Conservation (phyloP, 1,140 invertebrate species). For the Saccostrea glomerata region DNA sequence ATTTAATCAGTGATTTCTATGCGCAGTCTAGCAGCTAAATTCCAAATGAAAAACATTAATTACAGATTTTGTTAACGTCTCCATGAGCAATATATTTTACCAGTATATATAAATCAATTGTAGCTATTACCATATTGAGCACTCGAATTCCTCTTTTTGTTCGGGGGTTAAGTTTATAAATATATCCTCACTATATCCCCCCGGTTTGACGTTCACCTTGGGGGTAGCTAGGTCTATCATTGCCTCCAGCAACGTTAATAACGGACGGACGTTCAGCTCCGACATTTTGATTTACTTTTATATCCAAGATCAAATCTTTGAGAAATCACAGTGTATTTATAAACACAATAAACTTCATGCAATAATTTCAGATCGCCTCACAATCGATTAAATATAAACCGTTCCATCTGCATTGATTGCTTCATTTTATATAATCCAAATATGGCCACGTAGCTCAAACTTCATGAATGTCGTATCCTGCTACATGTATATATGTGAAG, state of each 20-base stretch:
- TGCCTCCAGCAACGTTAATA: constrained; percentile 70
- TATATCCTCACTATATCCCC: constrained; percentile 73
- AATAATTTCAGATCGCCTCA: not conserved
- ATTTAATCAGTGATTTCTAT: too few relatives aligned
- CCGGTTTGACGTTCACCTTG: constrained; percentile 65
- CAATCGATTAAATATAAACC: not conserved
- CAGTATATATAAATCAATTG: not conserved
- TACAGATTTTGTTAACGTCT: too few relatives aligned
- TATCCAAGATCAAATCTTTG: not conserved
- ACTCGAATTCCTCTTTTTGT: constrained; percentile 72
- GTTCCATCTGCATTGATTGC: not conserved
- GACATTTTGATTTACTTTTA: constrained; percentile 43
- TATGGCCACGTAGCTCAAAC: not conserved
- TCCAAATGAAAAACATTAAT: too few relatives aligned
- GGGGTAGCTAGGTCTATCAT: constrained; percentile 67
- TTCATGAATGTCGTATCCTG: not conserved
- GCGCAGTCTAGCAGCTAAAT: too few relatives aligned
- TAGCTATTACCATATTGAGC: constrained; percentile 70
- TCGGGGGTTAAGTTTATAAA: constrained; percentile 71
- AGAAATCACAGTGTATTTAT: constrained; percentile 3
- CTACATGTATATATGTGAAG: not conserved
- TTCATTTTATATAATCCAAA: not conserved
- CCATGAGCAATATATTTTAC: too few relatives aligned
- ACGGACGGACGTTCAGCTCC: constrained; percentile 53
- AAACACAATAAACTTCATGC: not conserved